Evolutionary conservation across 2,797 vertebrate species (phyloP).

Genomic region (Calcarius lapponicus): DNA sequence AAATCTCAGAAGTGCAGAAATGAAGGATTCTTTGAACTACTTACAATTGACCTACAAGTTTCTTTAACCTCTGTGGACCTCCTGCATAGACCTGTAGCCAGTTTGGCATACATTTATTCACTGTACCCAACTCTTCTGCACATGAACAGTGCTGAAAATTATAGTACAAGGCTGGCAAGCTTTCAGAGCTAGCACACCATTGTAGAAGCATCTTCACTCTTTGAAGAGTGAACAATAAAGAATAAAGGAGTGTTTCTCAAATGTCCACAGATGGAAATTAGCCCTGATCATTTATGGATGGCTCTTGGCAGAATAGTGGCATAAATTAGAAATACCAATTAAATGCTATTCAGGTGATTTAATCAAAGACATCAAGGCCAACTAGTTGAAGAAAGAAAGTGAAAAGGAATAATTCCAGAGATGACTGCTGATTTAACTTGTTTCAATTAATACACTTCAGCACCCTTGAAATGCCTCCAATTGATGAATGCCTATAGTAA

Average conservation of each 20-base stretch:
- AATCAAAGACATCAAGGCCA: slow-evolving; percentile 9
- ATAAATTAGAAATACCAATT: slow-evolving; percentile 47
- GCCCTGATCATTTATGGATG: slow-evolving; percentile 15
- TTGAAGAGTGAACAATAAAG: not conserved
- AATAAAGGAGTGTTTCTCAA: slow-evolving; percentile 15
- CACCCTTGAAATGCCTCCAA: not conserved
- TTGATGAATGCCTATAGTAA: slow-evolving; percentile 34
- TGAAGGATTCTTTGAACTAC: not conserved
- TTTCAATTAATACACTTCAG: slow-evolving; percentile 44
- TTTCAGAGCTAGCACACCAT: not conserved
- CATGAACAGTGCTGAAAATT: not conserved
- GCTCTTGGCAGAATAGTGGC: slow-evolving; percentile 5
- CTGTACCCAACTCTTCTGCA: not conserved
- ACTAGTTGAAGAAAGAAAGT: slow-evolving; percentile 33
- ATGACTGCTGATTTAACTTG: slow-evolving; percentile 28
- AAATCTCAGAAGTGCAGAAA: not conserved
- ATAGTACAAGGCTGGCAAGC: not conserved
- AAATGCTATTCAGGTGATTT: slow-evolving; percentile 18
- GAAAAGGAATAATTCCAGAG: slow-evolving; percentile 22
- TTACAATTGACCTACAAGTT: not conserved
- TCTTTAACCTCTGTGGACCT: not conserved
- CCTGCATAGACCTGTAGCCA: not conserved
- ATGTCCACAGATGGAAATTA: slow-evolving; percentile 17
- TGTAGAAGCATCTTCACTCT: not conserved
- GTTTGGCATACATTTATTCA: not conserved